Percentiles rank a stretch among this genome's conserved stretches.
phyloP scores from a whole-genome alignment of 2,888 invertebrate genomes.

The Stegana nigrithorax region DNA sequence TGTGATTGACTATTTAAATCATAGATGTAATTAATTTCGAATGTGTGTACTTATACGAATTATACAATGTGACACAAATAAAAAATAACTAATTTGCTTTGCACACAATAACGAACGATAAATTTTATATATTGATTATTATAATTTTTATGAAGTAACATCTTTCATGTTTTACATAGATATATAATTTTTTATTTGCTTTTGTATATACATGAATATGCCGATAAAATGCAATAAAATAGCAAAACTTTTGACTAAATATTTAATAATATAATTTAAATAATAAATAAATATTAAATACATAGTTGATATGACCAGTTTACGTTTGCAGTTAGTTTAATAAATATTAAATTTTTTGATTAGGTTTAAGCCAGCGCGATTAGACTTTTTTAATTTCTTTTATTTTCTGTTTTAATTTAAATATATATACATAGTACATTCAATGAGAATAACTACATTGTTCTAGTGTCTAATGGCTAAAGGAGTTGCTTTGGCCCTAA shows the following conservation, averaged over 20 bases:
- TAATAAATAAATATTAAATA: not conserved
- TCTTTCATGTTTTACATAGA: not conserved
- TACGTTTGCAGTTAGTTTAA: not conserved
- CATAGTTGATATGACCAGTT: constrained; percentile 7
- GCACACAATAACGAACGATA: constrained; percentile 2
- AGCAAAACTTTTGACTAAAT: constrained; percentile 15
- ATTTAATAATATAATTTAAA: constrained; percentile 6
- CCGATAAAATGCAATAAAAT: constrained; percentile 3
- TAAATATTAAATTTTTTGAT: not conserved
- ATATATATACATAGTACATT: too few relatives aligned
- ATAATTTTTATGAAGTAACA: not conserved
- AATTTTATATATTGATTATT: constrained; percentile 1
- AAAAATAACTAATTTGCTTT: constrained; percentile 1
- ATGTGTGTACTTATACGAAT: too few relatives aligned
- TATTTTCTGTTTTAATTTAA: too few relatives aligned
- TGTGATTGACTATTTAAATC: too few relatives aligned
- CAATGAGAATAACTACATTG: not conserved
- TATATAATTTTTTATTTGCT: constrained; percentile 1
- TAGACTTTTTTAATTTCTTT: too few relatives aligned
- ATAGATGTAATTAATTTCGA: too few relatives aligned
- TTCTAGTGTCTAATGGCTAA: not conserved
- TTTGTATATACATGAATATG: constrained; percentile 7
- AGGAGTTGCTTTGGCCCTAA: too few relatives aligned
- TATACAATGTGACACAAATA: too few relatives aligned
- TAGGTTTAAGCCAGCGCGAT: too few relatives aligned